Conservation (phyloP, 2,888 invertebrate genomes). For the Eristalis intricaria region DNA sequence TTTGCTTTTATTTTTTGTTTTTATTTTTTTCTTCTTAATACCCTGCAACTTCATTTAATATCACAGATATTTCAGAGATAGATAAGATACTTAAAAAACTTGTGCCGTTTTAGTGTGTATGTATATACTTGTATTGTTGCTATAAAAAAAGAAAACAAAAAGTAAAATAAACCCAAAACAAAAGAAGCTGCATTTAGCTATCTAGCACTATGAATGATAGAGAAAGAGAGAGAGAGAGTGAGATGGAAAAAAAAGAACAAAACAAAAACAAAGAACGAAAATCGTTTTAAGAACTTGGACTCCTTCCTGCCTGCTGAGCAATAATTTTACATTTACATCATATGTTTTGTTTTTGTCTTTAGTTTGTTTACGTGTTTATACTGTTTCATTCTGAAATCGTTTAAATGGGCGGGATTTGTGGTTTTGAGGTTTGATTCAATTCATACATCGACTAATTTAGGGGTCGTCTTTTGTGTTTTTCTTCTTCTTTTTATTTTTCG, state of each 20-base stretch:
- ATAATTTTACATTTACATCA: slow-evolving; percentile 31
- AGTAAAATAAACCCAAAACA: slow-evolving; percentile 31
- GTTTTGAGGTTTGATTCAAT: slow-evolving; percentile 32
- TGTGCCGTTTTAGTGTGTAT: slow-evolving; percentile 76
- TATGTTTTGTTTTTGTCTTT: slow-evolving; percentile 37
- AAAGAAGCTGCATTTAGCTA: slow-evolving; percentile 65
- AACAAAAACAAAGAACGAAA: slow-evolving; percentile 7
- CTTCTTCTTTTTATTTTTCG: no score
- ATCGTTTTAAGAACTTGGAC: slow-evolving; percentile 50
- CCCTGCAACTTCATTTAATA: slow-evolving; percentile 80
- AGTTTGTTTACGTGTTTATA: slow-evolving; percentile 6
- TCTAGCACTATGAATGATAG: slow-evolving; percentile 43
- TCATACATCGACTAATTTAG: slow-evolving; percentile 70
- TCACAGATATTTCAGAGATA: slow-evolving; percentile 80
- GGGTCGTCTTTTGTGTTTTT: slow-evolving; percentile 48
- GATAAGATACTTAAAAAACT: slow-evolving; percentile 77
- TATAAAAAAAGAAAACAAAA: slow-evolving; percentile 62
- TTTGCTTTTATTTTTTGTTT: slow-evolving; percentile 66
- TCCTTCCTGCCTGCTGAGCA: slow-evolving; percentile 68
- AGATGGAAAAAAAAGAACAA: neutral
- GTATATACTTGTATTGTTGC: slow-evolving; percentile 65
- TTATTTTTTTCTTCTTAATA: slow-evolving; percentile 76
- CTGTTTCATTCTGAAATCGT: slow-evolving; percentile 52
- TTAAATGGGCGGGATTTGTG: slow-evolving; percentile 70
- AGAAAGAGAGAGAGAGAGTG: no score